phyloP scores from a whole-genome alignment of 2,888 invertebrate species.

The Trachelus troglodyta region DNA sequence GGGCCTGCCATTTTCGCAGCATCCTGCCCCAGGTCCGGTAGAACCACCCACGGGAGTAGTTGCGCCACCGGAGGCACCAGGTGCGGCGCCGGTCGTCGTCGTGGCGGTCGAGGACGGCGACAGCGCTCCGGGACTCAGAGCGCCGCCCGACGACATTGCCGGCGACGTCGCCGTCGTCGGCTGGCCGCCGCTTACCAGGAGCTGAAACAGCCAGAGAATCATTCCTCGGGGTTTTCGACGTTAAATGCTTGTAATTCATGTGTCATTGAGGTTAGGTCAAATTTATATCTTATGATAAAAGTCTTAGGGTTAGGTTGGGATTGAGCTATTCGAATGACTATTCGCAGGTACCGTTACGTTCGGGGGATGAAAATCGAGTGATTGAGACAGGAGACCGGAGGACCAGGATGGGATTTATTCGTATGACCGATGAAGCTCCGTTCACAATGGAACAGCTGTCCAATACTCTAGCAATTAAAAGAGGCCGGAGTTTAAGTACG shows the following conservation, averaged over 20 bases:
- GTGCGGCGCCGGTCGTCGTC: slow-evolving; percentile 63
- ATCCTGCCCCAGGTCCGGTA: slow-evolving; percentile 66
- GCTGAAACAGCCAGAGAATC: slow-evolving; percentile 68
- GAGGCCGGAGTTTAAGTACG: too few relatives aligned
- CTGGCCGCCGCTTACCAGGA: slow-evolving; percentile 80
- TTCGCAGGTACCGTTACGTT: too few relatives aligned
- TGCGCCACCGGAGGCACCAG: slow-evolving; percentile 60
- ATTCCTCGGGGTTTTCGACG: too few relatives aligned
- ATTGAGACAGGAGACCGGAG: neutral
- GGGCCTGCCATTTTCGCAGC: slow-evolving; percentile 92
- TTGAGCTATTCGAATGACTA: neutral
- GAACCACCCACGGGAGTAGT: slow-evolving; percentile 70
- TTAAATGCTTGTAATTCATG: too few relatives aligned
- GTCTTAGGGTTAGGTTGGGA: too few relatives aligned
- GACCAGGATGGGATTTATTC: slow-evolving; percentile 23
- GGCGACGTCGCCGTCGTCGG: slow-evolving; percentile 76
- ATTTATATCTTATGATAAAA: too few relatives aligned
- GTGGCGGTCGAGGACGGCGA: slow-evolving; percentile 69
- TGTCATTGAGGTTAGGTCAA: neutral
- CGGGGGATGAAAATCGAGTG: too few relatives aligned
- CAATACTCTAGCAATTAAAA: too few relatives aligned
- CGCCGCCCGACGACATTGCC: slow-evolving; percentile 81
- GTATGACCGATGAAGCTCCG: slow-evolving; percentile 5
- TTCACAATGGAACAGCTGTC: too few relatives aligned
- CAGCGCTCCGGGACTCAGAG: slow-evolving; percentile 79